phyloP scores from a whole-genome alignment of 2,888 invertebrate genomes.

The Phaonia tiefii region DNA sequence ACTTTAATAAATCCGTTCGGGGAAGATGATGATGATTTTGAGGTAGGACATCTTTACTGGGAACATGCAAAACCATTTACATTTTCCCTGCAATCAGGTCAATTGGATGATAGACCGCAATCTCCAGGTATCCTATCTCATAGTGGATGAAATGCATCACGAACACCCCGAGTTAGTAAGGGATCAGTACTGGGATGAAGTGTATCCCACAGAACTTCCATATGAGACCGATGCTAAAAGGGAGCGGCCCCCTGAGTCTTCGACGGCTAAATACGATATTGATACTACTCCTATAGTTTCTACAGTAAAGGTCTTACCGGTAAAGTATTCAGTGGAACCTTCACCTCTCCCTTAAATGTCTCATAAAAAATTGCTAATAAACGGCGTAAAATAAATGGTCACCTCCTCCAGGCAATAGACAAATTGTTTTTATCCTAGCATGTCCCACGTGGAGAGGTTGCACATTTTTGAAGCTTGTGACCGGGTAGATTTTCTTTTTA shows the following conservation, averaged over 20 bases:
- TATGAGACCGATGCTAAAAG: slow-evolving; percentile 82
- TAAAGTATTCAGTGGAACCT: too few relatives aligned
- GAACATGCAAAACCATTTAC: background rate
- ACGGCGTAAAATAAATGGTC: too few relatives aligned
- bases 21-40: slow-evolving; percentile 94
- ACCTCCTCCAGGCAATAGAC: too few relatives aligned
- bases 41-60: slow-evolving; percentile 79
- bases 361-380: too few relatives aligned
- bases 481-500: too few relatives aligned
- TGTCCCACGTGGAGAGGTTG: too few relatives aligned
- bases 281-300: slow-evolving; percentile 66
- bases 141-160: slow-evolving; percentile 96
- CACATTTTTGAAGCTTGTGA: too few relatives aligned
- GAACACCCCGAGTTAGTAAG: slow-evolving; percentile 92
- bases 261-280: slow-evolving; percentile 66
- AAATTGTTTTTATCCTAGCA: too few relatives aligned
- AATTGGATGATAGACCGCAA: slow-evolving; percentile 95
- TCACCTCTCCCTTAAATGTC: background rate
- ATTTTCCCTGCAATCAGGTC: slow-evolving; percentile 80
- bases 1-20: slow-evolving; percentile 94
- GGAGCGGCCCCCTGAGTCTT: slow-evolving; percentile 63
- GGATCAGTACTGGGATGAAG: slow-evolving; percentile 95
- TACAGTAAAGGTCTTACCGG: background rate
- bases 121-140: slow-evolving; percentile 90
- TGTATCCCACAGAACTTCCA: slow-evolving; percentile 91